Base-by-base conservation (phyloP, 2,797 vertebrate species). In the Oreonectes daqikongensis region DNA sequence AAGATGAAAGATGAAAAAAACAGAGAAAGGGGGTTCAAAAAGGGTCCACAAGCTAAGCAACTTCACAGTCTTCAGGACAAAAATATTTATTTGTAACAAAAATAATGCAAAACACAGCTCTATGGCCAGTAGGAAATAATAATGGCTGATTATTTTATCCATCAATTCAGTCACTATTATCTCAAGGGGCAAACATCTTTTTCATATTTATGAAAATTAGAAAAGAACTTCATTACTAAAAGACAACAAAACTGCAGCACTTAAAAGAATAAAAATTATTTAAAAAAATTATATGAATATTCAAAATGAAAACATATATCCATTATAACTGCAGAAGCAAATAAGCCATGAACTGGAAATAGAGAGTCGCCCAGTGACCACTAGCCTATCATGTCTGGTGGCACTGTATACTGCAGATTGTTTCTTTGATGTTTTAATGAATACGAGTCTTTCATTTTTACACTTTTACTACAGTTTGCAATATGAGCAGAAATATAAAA, bases 311-410 rank as follows among this genome's bases (percentile, higher is more conserved):
- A 17, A 0, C 20, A 17, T 24, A 48, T 52, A 28, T 63, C 22
- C 18, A 71, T 67, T 50, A 65, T 59, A 69, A 50, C 46, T 55
- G 72, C n/a, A 50, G 44, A 4, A 70, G 46, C 20, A 44, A 60
- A 70, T 30, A 26, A 71, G n/a, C 7, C 26, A 32, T 40, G 8
- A 24, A 9, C 26, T 61, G 20, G 35, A 69, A 48, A 32, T 22
- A 76, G 44, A 26, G 10, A 40, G 53, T 60, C 65, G 26, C 11
- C 18, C 6, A 48, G 50, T 11, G 59, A 59, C 15, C n/a, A 75
- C n/a, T 30, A 48, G 52, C 55, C 55, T 40, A 50, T 52, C 1
- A 69, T 69, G 50, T 60, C 32, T 69, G 44, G 17, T 26, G 57
- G 28, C 64, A 1, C 24, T 55, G 40, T 55, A n/a, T 40, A 26